Conservation (phyloP, 2,888 invertebrate genomes). For the Graphium colonna region DNA sequence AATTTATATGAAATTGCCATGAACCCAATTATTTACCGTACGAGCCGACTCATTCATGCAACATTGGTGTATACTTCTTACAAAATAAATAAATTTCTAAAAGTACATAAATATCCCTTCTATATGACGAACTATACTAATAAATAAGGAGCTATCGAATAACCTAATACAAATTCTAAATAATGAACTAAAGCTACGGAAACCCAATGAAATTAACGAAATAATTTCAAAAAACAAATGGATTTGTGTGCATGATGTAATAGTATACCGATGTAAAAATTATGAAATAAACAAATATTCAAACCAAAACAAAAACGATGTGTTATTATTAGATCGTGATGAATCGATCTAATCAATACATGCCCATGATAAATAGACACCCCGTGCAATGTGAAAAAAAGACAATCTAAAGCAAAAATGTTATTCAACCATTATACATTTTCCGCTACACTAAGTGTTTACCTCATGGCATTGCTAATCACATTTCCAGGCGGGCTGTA, state of each 20-base stretch:
- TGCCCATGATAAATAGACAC: conserved; percentile 5
- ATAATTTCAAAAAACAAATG: not conserved
- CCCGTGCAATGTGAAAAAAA: conserved; percentile 19
- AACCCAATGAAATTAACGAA: not conserved
- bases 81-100: too few species aligned
- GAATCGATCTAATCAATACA: not conserved
- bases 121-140: not conserved
- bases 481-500: conserved; percentile 69
- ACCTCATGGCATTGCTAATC: conserved; percentile 62
- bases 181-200: not conserved
- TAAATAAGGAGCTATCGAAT: not conserved
- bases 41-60: too few species aligned
- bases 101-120: too few species aligned
- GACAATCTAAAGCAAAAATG: conserved; percentile 4
- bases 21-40: too few species aligned
- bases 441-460: conserved; percentile 38
- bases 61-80: too few species aligned
- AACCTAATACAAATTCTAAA: not conserved
- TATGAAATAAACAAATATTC: not conserved
- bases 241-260: not conserved
- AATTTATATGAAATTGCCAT: too few species aligned
- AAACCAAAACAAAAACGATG: not conserved
- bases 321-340: too few species aligned
- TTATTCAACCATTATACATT: conserved; percentile 29
- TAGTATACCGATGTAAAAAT: not conserved